A percentile compares a stretch with the other conserved stretches of the same genome.
Conservation (phyloP, 2,888 invertebrate species). For the Spatulosminthurus flaviceps region DNA sequence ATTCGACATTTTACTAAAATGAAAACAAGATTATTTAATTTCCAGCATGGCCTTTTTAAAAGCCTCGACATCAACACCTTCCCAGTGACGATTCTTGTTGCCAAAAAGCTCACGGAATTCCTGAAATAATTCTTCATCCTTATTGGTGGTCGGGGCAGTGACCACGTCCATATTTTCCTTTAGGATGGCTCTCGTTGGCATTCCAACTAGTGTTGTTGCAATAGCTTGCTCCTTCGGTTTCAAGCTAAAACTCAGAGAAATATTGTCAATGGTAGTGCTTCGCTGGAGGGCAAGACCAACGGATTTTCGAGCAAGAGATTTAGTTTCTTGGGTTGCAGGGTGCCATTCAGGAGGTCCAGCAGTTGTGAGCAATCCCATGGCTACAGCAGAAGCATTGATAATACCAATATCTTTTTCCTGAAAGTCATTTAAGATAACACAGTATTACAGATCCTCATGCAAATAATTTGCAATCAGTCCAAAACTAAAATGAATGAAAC, state of each 20-base stretch:
- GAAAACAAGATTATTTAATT: background rate
- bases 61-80: conserved; percentile 72
- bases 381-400: conserved; percentile 83
- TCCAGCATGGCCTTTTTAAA: conserved; percentile 65
- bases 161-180: conserved; percentile 74
- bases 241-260: conserved; percentile 55
- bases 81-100: conserved; percentile 70
- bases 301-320: conserved; percentile 73
- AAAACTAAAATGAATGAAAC: background rate
- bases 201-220: conserved; percentile 79
- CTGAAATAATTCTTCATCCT: conserved; percentile 73
- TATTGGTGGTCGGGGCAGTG: conserved; percentile 73
- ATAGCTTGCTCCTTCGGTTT: conserved; percentile 67
- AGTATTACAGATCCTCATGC: too few relatives aligned
- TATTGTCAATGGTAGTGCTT: conserved; percentile 57
- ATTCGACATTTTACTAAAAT: too few relatives aligned
- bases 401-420: conserved; percentile 78
- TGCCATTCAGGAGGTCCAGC: conserved; percentile 82
- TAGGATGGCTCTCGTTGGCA: conserved; percentile 75
- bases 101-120: conserved; percentile 74
- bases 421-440: background rate
- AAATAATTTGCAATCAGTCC: too few relatives aligned
- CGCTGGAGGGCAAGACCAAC: conserved; percentile 65
- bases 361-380: conserved; percentile 83
- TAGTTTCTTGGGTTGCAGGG: conserved; percentile 75